Percentiles rank a stretch among this genome's conserved stretches.
phyloP scores from a whole-genome alignment of 2,113 vertebrate species.

The Plestiodon gilberti region DNA sequence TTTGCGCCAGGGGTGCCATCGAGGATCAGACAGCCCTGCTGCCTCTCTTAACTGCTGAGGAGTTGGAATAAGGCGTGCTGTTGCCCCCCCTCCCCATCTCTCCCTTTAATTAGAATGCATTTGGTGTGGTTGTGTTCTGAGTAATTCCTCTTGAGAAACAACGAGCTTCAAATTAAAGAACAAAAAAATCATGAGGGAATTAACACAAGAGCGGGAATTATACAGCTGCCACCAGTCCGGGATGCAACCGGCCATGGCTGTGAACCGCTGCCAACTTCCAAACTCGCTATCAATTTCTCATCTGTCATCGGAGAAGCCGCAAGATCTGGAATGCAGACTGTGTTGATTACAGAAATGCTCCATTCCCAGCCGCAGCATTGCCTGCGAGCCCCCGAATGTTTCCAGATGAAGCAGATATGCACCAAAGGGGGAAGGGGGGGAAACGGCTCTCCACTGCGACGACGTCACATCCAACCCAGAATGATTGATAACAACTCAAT shows the following conservation, averaged over 20 bases:
- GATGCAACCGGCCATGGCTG: slow-evolving; percentile 18
- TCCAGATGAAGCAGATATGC: slow-evolving; percentile 21
- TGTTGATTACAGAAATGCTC: slow-evolving; percentile 28
- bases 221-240: background rate
- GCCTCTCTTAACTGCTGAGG: background rate
- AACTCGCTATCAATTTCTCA: slow-evolving; percentile 38
- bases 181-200: background rate
- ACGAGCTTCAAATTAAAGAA: background rate
- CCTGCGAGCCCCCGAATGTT: background rate
- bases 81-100: background rate
- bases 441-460: background rate
- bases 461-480: background rate
- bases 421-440: background rate
- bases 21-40: background rate
- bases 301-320: slow-evolving; percentile 29
- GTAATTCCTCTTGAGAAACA: slow-evolving; percentile 14
- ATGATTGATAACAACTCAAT: background rate
- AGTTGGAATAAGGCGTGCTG: background rate
- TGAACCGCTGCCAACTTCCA: slow-evolving; percentile 51
- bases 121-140: slow-evolving; percentile 7
- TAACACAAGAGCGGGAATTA: background rate
- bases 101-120: slow-evolving; percentile 32
- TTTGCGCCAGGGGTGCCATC: background rate
- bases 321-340: slow-evolving; percentile 13
- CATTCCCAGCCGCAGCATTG: slow-evolving; percentile 14